Percentiles rank a stretch among this genome's conserved stretches.
Evolutionary conservation across 2,797 vertebrate genomes (phyloP).

Genomic region (Psittacula derbiana): DNA sequence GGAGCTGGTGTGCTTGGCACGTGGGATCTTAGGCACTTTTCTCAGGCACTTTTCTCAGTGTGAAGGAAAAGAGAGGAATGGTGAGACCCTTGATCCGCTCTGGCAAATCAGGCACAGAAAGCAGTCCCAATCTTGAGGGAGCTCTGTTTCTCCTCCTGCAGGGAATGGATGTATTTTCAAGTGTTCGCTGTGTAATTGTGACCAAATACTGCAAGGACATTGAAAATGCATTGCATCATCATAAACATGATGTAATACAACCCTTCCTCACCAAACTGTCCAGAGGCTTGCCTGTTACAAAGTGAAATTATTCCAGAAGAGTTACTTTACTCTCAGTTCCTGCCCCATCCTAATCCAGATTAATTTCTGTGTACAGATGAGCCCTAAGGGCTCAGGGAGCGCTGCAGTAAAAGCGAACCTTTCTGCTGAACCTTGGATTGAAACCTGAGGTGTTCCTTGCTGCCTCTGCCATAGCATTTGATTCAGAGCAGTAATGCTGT

Average conservation of each 20-base stretch:
- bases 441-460: background rate
- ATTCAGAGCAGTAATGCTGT: background rate
- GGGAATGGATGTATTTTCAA: slow-evolving; percentile 28
- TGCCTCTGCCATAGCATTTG: background rate
- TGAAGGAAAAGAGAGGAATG: background rate
- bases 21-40: fast-evolving
- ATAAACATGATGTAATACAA: slow-evolving; percentile 5
- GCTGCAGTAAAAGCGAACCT: background rate
- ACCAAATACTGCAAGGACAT: slow-evolving; percentile 6
- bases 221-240: slow-evolving; percentile 47
- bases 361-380: slow-evolving; percentile 40
- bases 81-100: background rate
- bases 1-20: fast-evolving
- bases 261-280: background rate
- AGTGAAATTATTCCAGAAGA: slow-evolving; percentile 25
- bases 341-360: slow-evolving; percentile 46
- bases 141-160: background rate
- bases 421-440: background rate
- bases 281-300: background rate
- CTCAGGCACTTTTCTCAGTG: background rate
- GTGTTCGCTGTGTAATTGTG: background rate
- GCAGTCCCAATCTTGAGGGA: background rate
- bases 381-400: background rate
- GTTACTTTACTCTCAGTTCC: background rate
- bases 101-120: background rate